Evolutionary conservation across 2,888 invertebrate species (phyloP).

Genomic region (Lypha dubia): DNA sequence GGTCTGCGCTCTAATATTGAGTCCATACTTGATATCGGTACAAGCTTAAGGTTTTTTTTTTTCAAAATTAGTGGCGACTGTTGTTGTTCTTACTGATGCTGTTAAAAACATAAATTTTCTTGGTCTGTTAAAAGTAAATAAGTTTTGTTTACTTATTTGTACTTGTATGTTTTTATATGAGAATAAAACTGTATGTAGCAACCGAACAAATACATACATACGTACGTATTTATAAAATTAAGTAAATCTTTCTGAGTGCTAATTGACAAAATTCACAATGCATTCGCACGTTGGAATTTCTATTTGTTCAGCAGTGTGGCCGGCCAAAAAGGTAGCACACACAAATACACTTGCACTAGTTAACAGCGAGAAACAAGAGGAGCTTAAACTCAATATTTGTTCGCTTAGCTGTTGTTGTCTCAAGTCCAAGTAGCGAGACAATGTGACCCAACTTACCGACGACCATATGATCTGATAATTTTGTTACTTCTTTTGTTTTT

Average conservation of each 20-base stretch:
- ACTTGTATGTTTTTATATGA: neutral
- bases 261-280: conserved; percentile 71
- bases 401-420: neutral
- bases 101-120: conserved; percentile 44
- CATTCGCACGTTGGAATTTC: conserved; percentile 71
- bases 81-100: conserved; percentile 24
- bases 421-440: conserved; percentile 43
- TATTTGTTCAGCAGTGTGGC: conserved; percentile 67
- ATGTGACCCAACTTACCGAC: conserved; percentile 46
- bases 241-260: conserved; percentile 65
- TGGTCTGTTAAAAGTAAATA: conserved; percentile 64
- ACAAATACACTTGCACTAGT: neutral
- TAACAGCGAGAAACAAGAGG: neutral
- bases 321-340: conserved; percentile 37
- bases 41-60: conserved; percentile 42
- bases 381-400: neutral
- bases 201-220: neutral
- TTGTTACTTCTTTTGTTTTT: conserved; percentile 24
- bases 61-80: conserved; percentile 23
- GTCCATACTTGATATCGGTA: conserved; percentile 29
- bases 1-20: conserved; percentile 29
- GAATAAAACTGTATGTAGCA: neutral
- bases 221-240: conserved; percentile 27
- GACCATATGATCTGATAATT: conserved; percentile 38
- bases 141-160: conserved; percentile 34